These are phyloP conservation scores for Axinella damicornis DNA, from an alignment of 37 sponge, comb jelly and placozoan genomes.

Conservation along the genomic window DNA sequence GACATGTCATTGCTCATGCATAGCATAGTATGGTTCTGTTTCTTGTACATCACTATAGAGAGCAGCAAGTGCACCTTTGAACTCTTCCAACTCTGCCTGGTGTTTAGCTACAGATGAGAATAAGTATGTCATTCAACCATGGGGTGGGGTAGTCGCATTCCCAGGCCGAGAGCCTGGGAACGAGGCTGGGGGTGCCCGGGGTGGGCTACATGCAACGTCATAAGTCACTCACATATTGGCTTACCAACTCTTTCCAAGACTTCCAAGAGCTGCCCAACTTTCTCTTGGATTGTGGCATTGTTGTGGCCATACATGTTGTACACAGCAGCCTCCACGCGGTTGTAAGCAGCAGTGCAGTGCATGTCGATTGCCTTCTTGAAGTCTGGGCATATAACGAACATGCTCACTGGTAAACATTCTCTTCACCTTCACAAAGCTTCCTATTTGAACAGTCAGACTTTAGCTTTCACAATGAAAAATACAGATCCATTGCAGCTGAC, in stretches of 20 bases:
- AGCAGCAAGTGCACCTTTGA: slow-evolving; percentile 50
- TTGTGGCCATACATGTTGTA: slow-evolving; percentile 21
- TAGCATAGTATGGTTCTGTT: too few species aligned
- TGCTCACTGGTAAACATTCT: too few species aligned
- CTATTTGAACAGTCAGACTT: too few species aligned
- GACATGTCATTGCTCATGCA: too few species aligned
- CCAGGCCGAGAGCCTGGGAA: too few species aligned
- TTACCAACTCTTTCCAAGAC: slow-evolving; percentile 66
- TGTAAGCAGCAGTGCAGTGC: slow-evolving; percentile 13
- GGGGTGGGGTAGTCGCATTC: too few species aligned
- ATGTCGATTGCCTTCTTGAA: slow-evolving; percentile 62
- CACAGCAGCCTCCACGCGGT: slow-evolving; percentile 37
- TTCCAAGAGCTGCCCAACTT: slow-evolving; percentile 48
- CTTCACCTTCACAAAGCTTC: too few species aligned
- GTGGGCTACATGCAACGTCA: too few species aligned
- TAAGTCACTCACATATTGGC: not conserved
- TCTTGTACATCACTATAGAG: slow-evolving; percentile 43
- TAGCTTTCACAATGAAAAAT: too few species aligned
- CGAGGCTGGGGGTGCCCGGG: too few species aligned
- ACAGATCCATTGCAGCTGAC: too few species aligned
- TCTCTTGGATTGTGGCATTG: slow-evolving; percentile 43
- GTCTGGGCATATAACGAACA: slow-evolving; percentile 19
- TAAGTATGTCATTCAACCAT: too few species aligned
- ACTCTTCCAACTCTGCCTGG: slow-evolving; percentile 66
- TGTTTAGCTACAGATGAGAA: slow-evolving; percentile 32